Evolutionary conservation across 1,140 invertebrate species (phyloP).

Genomic region (Idris sp.): DNA sequence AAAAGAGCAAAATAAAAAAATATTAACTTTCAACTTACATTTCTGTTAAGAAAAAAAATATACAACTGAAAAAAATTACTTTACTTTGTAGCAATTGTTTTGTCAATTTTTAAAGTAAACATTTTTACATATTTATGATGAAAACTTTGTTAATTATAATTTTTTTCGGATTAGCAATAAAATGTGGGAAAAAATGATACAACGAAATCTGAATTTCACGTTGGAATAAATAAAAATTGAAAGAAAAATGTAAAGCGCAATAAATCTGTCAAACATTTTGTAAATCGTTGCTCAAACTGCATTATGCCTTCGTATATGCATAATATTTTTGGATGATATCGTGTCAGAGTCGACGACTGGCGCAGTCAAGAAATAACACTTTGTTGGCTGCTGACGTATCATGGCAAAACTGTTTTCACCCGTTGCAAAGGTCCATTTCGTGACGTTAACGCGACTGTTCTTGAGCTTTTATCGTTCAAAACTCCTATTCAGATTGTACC

Average conservation of each 20-base stretch:
- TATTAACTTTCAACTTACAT: too few species aligned
- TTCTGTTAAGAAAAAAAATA: too few species aligned
- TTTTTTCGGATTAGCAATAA: too few species aligned
- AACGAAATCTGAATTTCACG: too few species aligned
- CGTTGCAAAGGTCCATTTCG: constrained; percentile 56
- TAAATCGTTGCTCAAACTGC: constrained; percentile 17
- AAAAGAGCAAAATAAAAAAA: too few species aligned
- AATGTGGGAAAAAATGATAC: too few species aligned
- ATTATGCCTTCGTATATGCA: constrained; percentile 28
- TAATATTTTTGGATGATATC: constrained; percentile 51
- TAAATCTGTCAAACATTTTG: constrained; percentile 39
- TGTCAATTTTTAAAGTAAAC: too few species aligned
- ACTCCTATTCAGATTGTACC: constrained; percentile 61
- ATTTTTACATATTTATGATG: too few species aligned
- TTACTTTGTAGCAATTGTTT: too few species aligned
- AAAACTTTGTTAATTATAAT: too few species aligned
- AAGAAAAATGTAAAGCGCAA: not conserved
- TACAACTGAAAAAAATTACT: too few species aligned
- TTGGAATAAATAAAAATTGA: too few species aligned
- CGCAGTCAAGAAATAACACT: constrained; percentile 50
- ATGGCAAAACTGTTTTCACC: constrained; percentile 47
- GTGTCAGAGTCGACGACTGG: constrained; percentile 24
- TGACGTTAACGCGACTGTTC: constrained; percentile 62
- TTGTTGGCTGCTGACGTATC: constrained; percentile 33
- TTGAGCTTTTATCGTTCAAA: constrained; percentile 58